These are phyloP conservation scores for Myrmophylax atrothorax DNA, from an alignment of 2,113 vertebrate species.

Conservation along the genomic window DNA sequence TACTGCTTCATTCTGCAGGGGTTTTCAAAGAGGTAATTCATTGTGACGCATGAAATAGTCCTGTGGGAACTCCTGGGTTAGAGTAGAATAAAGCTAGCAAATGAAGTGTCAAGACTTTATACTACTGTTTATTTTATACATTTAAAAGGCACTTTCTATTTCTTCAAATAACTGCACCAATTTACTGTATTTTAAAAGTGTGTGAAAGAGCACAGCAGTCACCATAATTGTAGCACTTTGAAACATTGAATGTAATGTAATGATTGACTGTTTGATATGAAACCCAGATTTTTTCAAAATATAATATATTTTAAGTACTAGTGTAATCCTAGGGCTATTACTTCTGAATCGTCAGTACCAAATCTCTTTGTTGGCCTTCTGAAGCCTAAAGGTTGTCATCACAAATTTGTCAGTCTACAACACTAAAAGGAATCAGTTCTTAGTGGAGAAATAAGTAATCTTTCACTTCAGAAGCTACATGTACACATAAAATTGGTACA, in stretches of 20 bases:
- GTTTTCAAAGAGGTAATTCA: background rate
- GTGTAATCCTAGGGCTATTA: background rate
- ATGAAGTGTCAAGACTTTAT: conserved; percentile 54
- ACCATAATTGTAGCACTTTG: background rate
- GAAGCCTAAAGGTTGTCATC: background rate
- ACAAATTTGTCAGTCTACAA: background rate
- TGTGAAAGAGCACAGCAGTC: background rate
- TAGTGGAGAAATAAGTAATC: background rate
- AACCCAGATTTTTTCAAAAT: background rate
- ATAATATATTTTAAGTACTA: background rate
- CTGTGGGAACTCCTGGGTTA: background rate
- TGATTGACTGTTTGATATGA: background rate
- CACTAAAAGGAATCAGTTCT: background rate
- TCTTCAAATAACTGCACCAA: background rate
- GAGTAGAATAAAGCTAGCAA: conserved; percentile 43
- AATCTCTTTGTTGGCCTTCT: background rate
- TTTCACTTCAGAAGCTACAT: background rate
- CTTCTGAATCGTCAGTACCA: background rate
- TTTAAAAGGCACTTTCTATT: conserved; percentile 20
- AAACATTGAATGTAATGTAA: background rate
- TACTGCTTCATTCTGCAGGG: conserved; percentile 5
- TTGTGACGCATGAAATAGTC: background rate
- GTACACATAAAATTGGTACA: background rate
- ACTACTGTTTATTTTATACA: conserved; percentile 41
- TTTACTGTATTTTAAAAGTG: background rate